Conservation (phyloP, 1,140 invertebrate species). For the Sycophaga agraensis region DNA sequence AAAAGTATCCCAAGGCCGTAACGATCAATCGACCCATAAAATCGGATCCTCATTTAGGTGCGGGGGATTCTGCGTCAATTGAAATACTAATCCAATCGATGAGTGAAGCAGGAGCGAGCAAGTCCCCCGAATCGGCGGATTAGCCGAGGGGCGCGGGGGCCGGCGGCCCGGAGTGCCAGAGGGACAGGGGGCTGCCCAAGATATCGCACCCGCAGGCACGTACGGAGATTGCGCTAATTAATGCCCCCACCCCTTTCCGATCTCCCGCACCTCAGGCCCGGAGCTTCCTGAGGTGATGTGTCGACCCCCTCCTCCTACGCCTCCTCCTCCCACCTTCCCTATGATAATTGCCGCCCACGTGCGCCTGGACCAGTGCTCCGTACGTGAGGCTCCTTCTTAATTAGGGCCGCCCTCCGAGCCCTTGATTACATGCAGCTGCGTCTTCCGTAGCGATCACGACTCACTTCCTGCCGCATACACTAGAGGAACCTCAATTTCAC, state of each 20-base stretch:
- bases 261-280: neutral
- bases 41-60: neutral
- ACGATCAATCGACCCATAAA: neutral
- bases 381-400: conserved; percentile 16
- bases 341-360: conserved; percentile 19
- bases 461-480: no score
- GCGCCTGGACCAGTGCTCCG: neutral
- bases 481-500: no score
- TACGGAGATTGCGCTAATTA: conserved; percentile 31
- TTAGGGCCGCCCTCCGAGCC: no score
- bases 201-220: conserved; percentile 25
- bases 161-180: neutral
- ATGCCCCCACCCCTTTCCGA: conserved; percentile 23
- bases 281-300: conserved; percentile 17
- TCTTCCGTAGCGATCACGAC: no score
- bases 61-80: conserved; percentile 7
- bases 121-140: neutral
- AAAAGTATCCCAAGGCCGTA: neutral
- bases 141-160: neutral
- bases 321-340: neutral
- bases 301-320: conserved; percentile 7
- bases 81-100: conserved; percentile 28
- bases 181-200: conserved; percentile 23
- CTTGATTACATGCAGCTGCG: no score
- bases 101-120: conserved; percentile 8